phyloP scores from a whole-genome alignment of 2,797 vertebrate genomes.

The Gymnocypris eckloni region DNA sequence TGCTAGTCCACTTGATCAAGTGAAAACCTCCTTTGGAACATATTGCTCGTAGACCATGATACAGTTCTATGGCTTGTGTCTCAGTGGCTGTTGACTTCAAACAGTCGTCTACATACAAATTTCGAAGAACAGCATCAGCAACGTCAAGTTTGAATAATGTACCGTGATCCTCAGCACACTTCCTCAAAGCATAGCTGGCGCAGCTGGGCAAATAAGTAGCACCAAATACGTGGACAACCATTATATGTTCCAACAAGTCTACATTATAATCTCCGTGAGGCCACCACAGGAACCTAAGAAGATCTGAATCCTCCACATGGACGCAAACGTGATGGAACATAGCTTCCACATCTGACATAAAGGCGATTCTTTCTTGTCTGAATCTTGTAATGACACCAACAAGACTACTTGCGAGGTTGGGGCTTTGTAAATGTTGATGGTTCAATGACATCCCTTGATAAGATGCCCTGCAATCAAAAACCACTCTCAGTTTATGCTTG shows the following conservation, averaged over 20 bases:
- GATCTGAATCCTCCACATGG: not conserved
- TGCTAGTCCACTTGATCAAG: too few species aligned
- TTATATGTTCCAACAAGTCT: slow-evolving; percentile 14
- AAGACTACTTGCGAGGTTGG: slow-evolving; percentile 5
- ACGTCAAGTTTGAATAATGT: not conserved
- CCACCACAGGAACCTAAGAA: slow-evolving; percentile 18
- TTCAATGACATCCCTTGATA: not conserved
- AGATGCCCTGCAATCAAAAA: not conserved
- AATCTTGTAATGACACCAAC: not conserved
- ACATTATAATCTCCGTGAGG: not conserved
- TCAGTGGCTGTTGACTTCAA: slow-evolving; percentile 17
- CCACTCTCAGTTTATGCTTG: not conserved
- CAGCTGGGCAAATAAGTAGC: not conserved
- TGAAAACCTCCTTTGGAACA: too few species aligned
- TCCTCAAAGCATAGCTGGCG: not conserved
- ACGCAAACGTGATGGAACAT: slow-evolving; percentile 12
- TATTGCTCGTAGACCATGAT: not conserved
- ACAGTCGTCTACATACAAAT: not conserved
- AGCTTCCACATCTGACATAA: not conserved
- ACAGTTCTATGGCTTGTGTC: slow-evolving; percentile 6
- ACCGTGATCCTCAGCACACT: not conserved
- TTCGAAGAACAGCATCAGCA: not conserved
- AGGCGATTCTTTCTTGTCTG: not conserved
- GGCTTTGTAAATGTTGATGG: not conserved
- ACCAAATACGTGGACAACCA: not conserved